These are phyloP conservation scores for Pristionchus japonicus DNA, from an alignment of 2,888 invertebrate species.

Conservation along the genomic window DNA sequence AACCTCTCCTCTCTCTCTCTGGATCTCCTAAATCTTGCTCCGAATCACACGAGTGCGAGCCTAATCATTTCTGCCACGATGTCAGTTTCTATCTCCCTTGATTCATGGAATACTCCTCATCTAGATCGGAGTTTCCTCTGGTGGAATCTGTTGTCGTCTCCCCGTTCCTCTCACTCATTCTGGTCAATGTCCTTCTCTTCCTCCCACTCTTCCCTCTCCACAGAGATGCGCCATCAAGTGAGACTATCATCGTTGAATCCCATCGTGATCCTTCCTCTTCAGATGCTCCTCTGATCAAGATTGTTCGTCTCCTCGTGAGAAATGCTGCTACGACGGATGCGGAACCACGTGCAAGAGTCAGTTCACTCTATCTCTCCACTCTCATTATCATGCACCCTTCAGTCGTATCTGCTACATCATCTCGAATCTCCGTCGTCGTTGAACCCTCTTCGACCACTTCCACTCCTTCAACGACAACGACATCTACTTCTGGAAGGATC, in stretches of 20 bases:
- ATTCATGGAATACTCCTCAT: background rate
- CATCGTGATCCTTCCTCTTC: background rate
- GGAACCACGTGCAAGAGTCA: conserved; percentile 59
- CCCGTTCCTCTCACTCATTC: conserved; percentile 53
- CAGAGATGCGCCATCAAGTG: conserved; percentile 40
- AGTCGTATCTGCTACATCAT: conserved; percentile 10
- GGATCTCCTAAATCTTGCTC: conserved; percentile 64
- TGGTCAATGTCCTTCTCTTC: conserved; percentile 57
- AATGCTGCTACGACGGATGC: conserved; percentile 73
- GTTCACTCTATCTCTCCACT: background rate
- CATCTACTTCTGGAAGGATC: background rate
- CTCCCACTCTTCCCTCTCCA: conserved; percentile 50
- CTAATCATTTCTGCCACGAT: conserved; percentile 65
- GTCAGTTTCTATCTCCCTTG: conserved; percentile 49
- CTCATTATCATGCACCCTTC: background rate
- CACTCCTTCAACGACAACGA: background rate
- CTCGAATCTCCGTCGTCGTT: background rate
- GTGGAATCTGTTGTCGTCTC: conserved; percentile 67
- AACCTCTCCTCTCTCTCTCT: conserved; percentile 55
- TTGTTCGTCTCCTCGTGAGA: conserved; percentile 56
- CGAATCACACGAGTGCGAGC: conserved; percentile 56
- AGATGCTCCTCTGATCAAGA: conserved; percentile 61
- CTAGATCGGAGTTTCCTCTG: conserved; percentile 57
- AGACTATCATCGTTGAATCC: background rate
- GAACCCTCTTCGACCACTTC: background rate